phyloP scores from a whole-genome alignment of 1,140 invertebrate genomes.

The Trachymyrmex cornetzi region DNA sequence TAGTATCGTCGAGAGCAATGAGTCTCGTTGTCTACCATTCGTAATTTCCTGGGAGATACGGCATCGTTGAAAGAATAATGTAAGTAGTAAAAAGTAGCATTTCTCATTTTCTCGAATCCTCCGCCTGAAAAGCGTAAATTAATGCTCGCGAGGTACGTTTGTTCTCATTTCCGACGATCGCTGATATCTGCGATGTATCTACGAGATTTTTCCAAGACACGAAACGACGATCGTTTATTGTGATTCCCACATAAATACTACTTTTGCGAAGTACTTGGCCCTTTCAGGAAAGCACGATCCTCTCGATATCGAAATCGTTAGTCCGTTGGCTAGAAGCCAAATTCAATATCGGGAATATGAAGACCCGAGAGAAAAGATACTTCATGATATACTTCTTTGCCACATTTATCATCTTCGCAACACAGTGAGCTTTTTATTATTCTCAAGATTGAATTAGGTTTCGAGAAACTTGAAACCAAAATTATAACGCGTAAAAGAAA shows the following conservation, averaged over 20 bases:
- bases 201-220: neutral
- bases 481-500: neutral
- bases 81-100: neutral
- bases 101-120: neutral
- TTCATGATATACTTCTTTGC: neutral
- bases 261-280: neutral
- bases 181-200: neutral
- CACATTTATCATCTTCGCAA: neutral
- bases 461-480: neutral
- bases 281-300: neutral
- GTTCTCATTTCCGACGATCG: neutral
- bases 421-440: neutral
- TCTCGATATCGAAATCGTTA: constrained; percentile 9
- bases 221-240: neutral
- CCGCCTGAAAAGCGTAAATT: neutral
- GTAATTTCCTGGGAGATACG: constrained; percentile 31
- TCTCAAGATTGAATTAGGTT: neutral
- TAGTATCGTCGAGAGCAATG: constrained; percentile 7
- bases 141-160: neutral
- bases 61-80: neutral
- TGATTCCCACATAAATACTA: neutral
- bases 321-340: constrained; percentile 15
- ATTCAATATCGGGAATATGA: constrained; percentile 27
- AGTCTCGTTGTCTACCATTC: neutral
- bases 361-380: neutral